A percentile compares a stretch with the other conserved stretches of the same genome.
Evolutionary conservation across 2,888 invertebrate genomes (phyloP).

Genomic region (Pseudococcus jackbeardsleyi): DNA sequence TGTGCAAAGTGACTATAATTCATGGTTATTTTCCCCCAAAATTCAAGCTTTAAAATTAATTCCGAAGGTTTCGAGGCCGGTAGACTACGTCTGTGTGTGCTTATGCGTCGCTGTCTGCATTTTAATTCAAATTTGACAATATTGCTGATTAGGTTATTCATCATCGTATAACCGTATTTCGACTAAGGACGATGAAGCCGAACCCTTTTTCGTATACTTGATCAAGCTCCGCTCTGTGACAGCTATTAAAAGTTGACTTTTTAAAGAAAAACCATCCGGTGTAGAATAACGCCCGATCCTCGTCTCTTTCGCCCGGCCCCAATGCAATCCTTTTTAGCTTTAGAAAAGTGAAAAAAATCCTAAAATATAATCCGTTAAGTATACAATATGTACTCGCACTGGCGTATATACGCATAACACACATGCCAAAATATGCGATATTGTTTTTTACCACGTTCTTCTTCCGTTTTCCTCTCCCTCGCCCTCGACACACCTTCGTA

Average conservation of each 20-base stretch:
- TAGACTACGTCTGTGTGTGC: neutral
- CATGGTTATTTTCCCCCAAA: conserved; percentile 31
- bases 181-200: conserved; percentile 24
- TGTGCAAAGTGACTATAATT: conserved; percentile 7
- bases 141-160: conserved; percentile 47
- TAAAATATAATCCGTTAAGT: conserved; percentile 44
- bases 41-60: conserved; percentile 41
- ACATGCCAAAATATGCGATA: neutral
- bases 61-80: conserved; percentile 8
- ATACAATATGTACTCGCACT: conserved; percentile 1
- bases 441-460: neutral
- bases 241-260: conserved; percentile 32
- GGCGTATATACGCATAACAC: neutral
- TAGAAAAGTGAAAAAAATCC: neutral
- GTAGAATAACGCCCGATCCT: neutral
- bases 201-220: conserved; percentile 44
- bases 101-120: conserved; percentile 26
- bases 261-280: neutral
- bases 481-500: neutral
- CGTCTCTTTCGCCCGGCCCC: neutral
- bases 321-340: neutral
- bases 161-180: conserved; percentile 10
- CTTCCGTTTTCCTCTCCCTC: neutral
- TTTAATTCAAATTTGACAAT: conserved; percentile 47
- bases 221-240: conserved; percentile 20